Evolutionary conservation across 1,140 invertebrate species (phyloP), one percentile per base, ranked within the genome.

Genomic region (Caligus rogercresseyi): DNA sequence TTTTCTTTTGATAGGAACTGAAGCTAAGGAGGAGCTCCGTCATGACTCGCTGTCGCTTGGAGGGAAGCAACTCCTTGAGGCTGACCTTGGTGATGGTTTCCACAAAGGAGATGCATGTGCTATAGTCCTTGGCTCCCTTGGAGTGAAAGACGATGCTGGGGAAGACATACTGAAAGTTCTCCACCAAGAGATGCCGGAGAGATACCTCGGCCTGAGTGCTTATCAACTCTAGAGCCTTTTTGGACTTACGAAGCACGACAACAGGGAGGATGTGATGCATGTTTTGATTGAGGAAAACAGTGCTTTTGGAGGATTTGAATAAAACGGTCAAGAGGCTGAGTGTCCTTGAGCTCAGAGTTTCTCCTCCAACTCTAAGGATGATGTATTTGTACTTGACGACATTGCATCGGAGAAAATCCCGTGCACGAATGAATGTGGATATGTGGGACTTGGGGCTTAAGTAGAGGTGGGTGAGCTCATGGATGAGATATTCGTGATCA

Each of bases 31-130:
- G 21, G 23, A 60, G 57, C 24, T 60, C 57, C n/a, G 57, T 60
- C 24, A 25, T 60, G 15, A 60, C 57, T 18, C 26, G 26, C 51
- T 60, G 57, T 60, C 57, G 18, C 18, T 60, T 20, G 18, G 20
- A 25, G 14, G 23, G 24, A 4, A 60, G 18, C 4, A 60, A 25
- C n/a, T 60, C 24, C 14, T 31, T 25, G 1, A 60, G 11, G 4
- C 15, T 25, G 2, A 60, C 23, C 21, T 60, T 60, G 23, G 57
- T 60, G 25, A 25, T 25, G 15, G 21, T 25, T 60, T 60, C 57
- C 16, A 60, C 16, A 2, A 60, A 25, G 18, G 26, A n/a, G 3
- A 43, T 25, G 25, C 57, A 26, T 53, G 21, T 31, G 23, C 4
- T 31, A 25, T 16, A 19, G 4, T 60, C 16, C n/a, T 26, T 18